Conservation (phyloP, 2,797 vertebrate genomes). For the Chanos chanos region DNA sequence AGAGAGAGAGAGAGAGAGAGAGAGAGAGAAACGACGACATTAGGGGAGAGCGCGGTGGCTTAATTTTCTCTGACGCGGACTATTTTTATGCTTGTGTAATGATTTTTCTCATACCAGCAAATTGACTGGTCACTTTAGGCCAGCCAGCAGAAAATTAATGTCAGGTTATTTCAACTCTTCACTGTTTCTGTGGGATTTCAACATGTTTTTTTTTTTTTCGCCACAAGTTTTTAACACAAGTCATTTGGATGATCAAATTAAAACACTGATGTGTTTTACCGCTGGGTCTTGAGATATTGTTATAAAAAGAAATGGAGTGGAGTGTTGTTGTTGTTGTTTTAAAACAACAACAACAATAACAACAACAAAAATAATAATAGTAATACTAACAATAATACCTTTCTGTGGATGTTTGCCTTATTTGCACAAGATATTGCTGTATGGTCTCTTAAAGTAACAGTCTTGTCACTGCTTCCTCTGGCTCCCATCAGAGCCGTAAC, state of each 20-base stretch:
- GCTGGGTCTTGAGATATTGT: too few species aligned
- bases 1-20: neutral
- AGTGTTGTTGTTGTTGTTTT: too few species aligned
- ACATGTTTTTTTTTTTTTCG: too few species aligned
- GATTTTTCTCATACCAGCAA: constrained; percentile 11
- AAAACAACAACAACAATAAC: too few species aligned
- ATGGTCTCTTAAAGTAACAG: constrained; percentile 7
- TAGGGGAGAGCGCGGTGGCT: neutral
- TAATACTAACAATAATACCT: too few species aligned
- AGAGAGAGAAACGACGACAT: neutral
- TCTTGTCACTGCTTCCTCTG: neutral
- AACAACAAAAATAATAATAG: too few species aligned
- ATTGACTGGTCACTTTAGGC: constrained; percentile 15
- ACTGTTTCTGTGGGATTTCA: too few species aligned
- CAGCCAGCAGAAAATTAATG: constrained; percentile 16
- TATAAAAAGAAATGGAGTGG: too few species aligned
- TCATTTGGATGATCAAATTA: too few species aligned
- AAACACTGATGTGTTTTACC: too few species aligned
- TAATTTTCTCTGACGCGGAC: constrained; percentile 17
- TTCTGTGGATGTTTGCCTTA: neutral
- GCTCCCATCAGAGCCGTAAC: too few species aligned
- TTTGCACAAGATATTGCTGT: neutral
- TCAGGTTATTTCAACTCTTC: constrained; percentile 25
- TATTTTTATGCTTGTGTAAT: constrained; percentile 19
- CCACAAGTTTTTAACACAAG: too few species aligned